Conservation (phyloP, 2,113 vertebrate species). For the Fulica atra region DNA sequence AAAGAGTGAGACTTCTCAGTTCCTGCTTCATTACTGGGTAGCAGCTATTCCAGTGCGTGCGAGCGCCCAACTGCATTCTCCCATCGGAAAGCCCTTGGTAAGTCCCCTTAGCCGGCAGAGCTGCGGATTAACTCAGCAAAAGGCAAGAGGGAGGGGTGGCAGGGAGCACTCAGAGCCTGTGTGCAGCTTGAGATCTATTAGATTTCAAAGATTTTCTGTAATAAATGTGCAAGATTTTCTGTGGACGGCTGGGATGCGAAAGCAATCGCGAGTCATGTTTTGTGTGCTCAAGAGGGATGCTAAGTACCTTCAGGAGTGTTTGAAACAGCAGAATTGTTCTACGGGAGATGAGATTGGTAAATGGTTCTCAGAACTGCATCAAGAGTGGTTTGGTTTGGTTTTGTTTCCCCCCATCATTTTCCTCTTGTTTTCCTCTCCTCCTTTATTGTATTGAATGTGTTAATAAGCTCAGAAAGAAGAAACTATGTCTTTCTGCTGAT, state of each 20-base stretch:
- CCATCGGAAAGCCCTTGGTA: slow-evolving; percentile 8
- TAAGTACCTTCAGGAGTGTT: not conserved
- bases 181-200: not conserved
- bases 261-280: not conserved
- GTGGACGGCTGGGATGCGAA: not conserved
- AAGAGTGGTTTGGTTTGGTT: not conserved
- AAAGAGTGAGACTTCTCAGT: slow-evolving; percentile 19
- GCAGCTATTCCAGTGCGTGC: not conserved
- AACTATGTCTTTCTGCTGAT: not conserved
- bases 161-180: not conserved
- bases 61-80: not conserved
- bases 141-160: not conserved
- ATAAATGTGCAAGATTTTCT: not conserved
- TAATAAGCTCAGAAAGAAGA: not conserved
- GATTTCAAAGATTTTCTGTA: not conserved
- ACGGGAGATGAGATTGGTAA: not conserved
- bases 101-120: not conserved
- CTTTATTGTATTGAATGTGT: not conserved
- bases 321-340: not conserved
- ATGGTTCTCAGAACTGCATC: not conserved
- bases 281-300: not conserved
- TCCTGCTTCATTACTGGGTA: slow-evolving; percentile 5
- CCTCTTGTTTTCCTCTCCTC: not conserved
- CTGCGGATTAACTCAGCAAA: not conserved
- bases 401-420: not conserved